A percentile compares a stretch with the other conserved stretches of the same genome.
Conservation (phyloP, 2,888 invertebrate species). For the Dioctria rufipes region DNA sequence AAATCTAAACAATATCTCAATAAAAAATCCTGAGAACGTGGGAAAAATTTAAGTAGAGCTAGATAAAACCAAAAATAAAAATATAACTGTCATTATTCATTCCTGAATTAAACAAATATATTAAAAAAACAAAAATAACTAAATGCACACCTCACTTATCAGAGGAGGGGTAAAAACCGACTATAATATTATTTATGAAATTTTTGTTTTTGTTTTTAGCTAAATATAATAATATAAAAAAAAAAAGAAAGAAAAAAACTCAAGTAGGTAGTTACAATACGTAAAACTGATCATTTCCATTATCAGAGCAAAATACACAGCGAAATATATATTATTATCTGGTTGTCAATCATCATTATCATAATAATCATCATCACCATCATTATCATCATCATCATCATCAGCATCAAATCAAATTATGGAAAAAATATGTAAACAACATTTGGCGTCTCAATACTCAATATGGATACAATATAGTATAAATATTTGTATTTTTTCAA, state of each 20-base stretch:
- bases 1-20: conserved; percentile 32
- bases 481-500: conserved; percentile 15
- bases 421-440: conserved; percentile 5
- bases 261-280: not conserved
- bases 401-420: not conserved
- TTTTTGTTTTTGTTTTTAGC: not conserved
- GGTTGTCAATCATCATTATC: not conserved
- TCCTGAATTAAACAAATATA: conserved; percentile 25
- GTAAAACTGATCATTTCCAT: conserved; percentile 38
- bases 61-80: conserved; percentile 10
- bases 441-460: conserved; percentile 34
- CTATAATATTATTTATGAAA: not conserved
- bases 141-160: conserved; percentile 52
- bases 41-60: conserved; percentile 12
- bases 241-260: not conserved
- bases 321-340: conserved; percentile 4
- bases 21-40: conserved; percentile 19
- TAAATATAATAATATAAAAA: not conserved
- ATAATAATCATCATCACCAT: too few species aligned
- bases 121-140: not conserved
- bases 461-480: conserved; percentile 55
- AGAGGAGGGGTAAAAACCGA: conserved; percentile 46
- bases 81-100: conserved; percentile 11
- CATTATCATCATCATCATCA: too few species aligned
- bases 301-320: conserved; percentile 43